Conservation (phyloP, 1,140 invertebrate species). For the Camponotus pennsylvanicus region DNA sequence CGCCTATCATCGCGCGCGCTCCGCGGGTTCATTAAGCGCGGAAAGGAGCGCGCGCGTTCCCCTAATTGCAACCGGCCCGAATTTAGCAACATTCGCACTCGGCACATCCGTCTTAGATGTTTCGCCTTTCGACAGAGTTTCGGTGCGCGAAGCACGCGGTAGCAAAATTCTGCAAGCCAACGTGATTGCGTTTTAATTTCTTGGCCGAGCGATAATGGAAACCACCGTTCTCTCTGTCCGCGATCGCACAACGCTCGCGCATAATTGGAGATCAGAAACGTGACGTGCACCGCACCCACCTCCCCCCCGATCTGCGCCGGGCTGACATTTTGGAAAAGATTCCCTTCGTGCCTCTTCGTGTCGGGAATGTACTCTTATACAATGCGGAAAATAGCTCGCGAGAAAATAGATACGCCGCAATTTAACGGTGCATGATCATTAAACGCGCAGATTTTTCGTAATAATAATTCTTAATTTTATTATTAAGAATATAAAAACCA, state of each 20-base stretch:
- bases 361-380: constrained; percentile 33
- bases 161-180: constrained; percentile 55
- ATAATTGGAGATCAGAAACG: constrained; percentile 62
- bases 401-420: constrained; percentile 9
- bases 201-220: constrained; percentile 56
- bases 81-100: constrained; percentile 63
- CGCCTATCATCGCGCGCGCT: constrained; percentile 52
- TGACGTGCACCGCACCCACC: constrained; percentile 32
- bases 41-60: constrained; percentile 11
- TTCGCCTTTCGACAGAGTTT: constrained; percentile 59
- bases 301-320: neutral
- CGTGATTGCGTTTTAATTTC: constrained; percentile 63
- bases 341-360: neutral
- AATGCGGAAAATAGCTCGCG: constrained; percentile 30
- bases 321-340: constrained; percentile 52
- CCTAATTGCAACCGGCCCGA: constrained; percentile 49
- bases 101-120: constrained; percentile 59
- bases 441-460: neutral
- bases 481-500: neutral
- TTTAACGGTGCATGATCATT: neutral
- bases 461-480: neutral
- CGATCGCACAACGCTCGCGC: constrained; percentile 45
- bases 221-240: constrained; percentile 19
- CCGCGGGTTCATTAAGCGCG: constrained; percentile 49
- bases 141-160: constrained; percentile 30